Percentiles rank a stretch among this genome's conserved stretches.
phyloP scores from a whole-genome alignment of 2,113 vertebrate genomes.

The Nipponia nippon region DNA sequence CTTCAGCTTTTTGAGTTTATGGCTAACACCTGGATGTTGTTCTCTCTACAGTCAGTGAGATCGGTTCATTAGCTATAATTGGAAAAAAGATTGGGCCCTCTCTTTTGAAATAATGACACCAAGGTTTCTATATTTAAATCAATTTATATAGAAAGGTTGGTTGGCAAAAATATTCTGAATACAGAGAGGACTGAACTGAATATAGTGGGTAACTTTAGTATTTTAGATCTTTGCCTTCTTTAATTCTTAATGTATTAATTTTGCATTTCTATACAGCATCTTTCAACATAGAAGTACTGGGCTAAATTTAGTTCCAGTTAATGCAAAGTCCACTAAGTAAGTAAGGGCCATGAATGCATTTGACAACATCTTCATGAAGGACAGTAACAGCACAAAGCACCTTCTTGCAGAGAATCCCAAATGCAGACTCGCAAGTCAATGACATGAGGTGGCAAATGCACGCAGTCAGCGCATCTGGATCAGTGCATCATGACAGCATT shows the following conservation, averaged over 20 bases:
- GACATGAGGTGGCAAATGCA: background rate
- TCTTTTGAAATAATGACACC: background rate
- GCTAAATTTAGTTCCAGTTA: background rate
- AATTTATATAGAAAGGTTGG: background rate
- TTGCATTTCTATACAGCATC: background rate
- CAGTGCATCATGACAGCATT: background rate
- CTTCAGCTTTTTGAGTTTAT: background rate
- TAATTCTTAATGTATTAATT: conserved; percentile 5
- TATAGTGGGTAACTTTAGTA: background rate
- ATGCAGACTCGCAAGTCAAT: background rate
- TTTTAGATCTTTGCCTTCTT: background rate
- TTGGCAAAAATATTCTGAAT: background rate
- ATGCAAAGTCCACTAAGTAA: background rate
- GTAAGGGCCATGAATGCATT: background rate
- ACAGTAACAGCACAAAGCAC: background rate
- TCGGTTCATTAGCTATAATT: background rate
- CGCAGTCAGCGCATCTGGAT: background rate
- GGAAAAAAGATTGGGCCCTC: background rate
- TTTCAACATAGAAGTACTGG: background rate
- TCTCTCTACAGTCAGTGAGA: background rate
- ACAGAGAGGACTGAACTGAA: background rate
- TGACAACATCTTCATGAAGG: background rate
- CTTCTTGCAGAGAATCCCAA: background rate
- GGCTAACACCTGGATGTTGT: background rate
- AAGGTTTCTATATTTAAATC: background rate